A percentile compares a stretch with the other conserved stretches of the same genome.
Evolutionary conservation across 2,113 vertebrate genomes (phyloP).

Genomic region (Zootoca vivipara): DNA sequence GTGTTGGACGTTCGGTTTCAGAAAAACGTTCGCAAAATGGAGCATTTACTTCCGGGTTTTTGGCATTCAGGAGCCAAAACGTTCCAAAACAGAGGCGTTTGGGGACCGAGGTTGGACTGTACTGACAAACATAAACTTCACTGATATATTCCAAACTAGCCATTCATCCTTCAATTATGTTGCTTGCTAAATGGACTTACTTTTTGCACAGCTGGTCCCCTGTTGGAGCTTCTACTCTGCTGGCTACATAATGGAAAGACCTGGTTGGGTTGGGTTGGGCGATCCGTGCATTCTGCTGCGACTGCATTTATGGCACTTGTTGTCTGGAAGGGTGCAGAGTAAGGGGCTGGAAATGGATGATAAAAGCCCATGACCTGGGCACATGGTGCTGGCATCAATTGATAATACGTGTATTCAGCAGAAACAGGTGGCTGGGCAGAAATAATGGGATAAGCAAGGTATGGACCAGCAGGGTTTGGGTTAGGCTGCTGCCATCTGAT

Average conservation of each 20-base stretch:
- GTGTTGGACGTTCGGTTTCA: no score
- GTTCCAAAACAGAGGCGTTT: no score
- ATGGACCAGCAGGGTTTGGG: conserved; percentile 87
- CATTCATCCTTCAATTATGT: not conserved
- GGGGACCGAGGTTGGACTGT: no score
- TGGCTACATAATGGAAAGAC: conserved; percentile 81
- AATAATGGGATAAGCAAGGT: conserved; percentile 95
- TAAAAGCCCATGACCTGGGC: conserved; percentile 98
- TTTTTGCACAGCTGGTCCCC: conserved; percentile 83
- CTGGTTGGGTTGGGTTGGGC: conserved; percentile 79
- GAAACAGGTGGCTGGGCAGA: conserved; percentile 93
- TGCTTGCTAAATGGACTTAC: conserved; percentile 68
- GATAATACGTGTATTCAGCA: conserved; percentile 94
- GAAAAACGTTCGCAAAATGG: no score
- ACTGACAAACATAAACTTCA: not conserved
- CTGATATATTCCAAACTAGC: not conserved
- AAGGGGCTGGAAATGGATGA: conserved; percentile 90
- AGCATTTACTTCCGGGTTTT: no score
- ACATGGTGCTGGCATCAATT: conserved; percentile 94
- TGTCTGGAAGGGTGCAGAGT: conserved; percentile 85
- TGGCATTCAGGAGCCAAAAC: no score
- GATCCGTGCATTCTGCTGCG: conserved; percentile 86
- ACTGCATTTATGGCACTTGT: conserved; percentile 81
- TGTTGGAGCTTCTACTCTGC: conserved; percentile 82
- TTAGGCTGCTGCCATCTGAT: conserved; percentile 95